Conservation (phyloP, 2,113 vertebrate genomes). For the Ursus arctos region DNA sequence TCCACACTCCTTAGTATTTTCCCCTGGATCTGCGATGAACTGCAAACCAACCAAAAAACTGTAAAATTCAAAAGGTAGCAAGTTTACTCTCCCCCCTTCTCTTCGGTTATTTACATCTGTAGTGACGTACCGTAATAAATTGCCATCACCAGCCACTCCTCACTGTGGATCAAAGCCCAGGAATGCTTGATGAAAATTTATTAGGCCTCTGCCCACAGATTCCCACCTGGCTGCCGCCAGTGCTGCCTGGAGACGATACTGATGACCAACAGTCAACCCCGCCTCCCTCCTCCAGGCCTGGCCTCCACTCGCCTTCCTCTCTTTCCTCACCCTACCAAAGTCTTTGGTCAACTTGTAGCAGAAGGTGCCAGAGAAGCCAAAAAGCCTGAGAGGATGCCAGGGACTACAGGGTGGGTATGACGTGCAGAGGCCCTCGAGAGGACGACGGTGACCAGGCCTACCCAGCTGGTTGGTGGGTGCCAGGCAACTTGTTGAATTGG, state of each 20-base stretch:
- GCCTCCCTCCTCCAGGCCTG: not conserved
- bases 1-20: conserved; percentile 26
- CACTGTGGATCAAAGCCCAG: conserved; percentile 73
- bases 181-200: conserved; percentile 71
- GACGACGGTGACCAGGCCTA: not conserved
- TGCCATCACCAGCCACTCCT: conserved; percentile 65
- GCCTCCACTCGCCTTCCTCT: not conserved
- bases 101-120: conserved; percentile 55
- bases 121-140: conserved; percentile 69
- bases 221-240: conserved; percentile 39
- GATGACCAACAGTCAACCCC: conserved; percentile 10
- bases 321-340: not conserved
- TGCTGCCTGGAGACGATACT: not conserved
- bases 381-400: accelerated
- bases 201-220: conserved; percentile 50
- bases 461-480: not conserved
- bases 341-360: not conserved
- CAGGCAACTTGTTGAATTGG: accelerated
- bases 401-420: not conserved
- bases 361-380: not conserved
- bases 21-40: conserved; percentile 17
- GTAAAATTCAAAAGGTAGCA: not conserved
- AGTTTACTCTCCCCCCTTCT: not conserved
- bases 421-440: not conserved
- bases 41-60: conserved; percentile 45